A percentile compares a stretch with the other conserved stretches of the same genome.
These are phyloP conservation scores for Meloidogyne hapla DNA, from an alignment of 1,140 invertebrate genomes.

Conservation along the genomic window DNA sequence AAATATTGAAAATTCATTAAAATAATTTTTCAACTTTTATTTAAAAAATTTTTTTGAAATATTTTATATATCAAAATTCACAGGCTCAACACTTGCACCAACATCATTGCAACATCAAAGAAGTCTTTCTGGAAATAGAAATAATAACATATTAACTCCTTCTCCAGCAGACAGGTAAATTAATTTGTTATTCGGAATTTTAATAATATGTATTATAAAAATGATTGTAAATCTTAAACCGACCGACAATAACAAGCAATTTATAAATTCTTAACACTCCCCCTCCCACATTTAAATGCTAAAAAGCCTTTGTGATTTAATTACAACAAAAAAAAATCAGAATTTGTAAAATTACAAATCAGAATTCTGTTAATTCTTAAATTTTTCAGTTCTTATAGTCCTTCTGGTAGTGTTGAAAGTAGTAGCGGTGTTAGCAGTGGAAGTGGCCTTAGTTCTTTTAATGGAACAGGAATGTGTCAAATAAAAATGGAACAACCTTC, in stretches of 20 bases:
- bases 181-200: background rate
- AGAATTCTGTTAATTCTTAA: background rate
- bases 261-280: too few relatives aligned
- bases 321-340: too few relatives aligned
- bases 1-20: too few relatives aligned
- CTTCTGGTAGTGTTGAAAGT: slow-evolving; percentile 53
- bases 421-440: slow-evolving; percentile 57
- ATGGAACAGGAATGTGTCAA: slow-evolving; percentile 25
- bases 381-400: slow-evolving; percentile 45
- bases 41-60: too few relatives aligned
- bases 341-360: slow-evolving; percentile 2
- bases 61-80: too few relatives aligned
- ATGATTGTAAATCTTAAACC: too few relatives aligned
- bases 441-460: slow-evolving; percentile 28
- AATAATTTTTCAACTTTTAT: too few relatives aligned
- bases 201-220: slow-evolving; percentile 10
- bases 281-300: too few relatives aligned
- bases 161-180: slow-evolving; percentile 54
- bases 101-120: slow-evolving; percentile 11
- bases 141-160: slow-evolving; percentile 41
- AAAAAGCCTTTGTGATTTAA: too few relatives aligned
- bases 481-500: slow-evolving; percentile 8
- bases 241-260: too few relatives aligned
- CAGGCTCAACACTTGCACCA: too few relatives aligned
- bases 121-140: background rate